Conservation (phyloP, 2,888 invertebrate genomes). For the Lissonota sp. region DNA sequence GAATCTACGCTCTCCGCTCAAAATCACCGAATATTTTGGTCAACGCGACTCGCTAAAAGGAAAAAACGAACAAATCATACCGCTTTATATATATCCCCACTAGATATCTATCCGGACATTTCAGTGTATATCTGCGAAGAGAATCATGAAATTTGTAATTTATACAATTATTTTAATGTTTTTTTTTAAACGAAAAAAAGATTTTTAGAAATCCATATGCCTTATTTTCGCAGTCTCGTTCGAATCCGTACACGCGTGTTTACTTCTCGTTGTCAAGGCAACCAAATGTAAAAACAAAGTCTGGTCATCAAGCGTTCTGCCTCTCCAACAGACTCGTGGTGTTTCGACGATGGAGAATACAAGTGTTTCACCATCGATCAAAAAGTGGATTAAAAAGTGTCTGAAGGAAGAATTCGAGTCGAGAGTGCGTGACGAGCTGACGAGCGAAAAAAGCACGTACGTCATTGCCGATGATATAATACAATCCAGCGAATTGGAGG, state of each 20-base stretch:
- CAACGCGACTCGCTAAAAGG: conserved; percentile 70
- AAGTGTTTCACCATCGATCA: conserved; percentile 70
- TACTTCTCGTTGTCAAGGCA: conserved; percentile 19
- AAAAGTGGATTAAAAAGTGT: conserved; percentile 77
- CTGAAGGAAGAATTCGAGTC: conserved; percentile 76
- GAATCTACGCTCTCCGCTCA: conserved; percentile 91
- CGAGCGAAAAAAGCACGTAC: conserved; percentile 36
- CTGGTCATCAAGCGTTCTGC: neutral
- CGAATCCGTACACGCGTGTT: neutral
- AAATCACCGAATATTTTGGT: conserved; percentile 87
- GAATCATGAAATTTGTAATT: conserved; percentile 50
- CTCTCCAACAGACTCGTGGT: neutral
- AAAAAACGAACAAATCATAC: conserved; percentile 13
- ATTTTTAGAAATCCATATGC: no score
- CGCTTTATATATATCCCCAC: neutral
- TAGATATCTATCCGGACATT: conserved; percentile 23
- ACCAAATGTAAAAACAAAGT: conserved; percentile 15
- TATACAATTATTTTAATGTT: conserved; percentile 37
- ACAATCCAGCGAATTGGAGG: conserved; percentile 52
- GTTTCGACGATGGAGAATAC: conserved; percentile 71
- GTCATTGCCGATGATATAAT: conserved; percentile 55
- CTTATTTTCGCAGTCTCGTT: no score
- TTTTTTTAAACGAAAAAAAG: neutral
- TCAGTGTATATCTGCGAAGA: conserved; percentile 13
- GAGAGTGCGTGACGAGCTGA: conserved; percentile 40